These are phyloP conservation scores for Meta bourneti DNA, from an alignment of 2,888 invertebrate genomes.

Conservation along the genomic window DNA sequence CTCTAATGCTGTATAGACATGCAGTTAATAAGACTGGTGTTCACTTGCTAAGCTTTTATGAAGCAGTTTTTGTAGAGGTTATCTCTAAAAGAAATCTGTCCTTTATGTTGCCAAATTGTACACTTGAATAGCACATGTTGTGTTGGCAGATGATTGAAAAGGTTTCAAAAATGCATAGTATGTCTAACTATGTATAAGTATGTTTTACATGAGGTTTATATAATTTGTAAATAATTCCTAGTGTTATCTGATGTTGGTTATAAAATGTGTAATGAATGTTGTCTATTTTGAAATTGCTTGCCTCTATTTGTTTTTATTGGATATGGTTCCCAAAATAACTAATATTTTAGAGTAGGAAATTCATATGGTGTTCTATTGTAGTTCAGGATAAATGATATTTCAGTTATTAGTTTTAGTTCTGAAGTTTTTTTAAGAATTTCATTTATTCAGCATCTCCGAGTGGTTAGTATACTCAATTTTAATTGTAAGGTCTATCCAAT, in stretches of 20 bases:
- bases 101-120: no score
- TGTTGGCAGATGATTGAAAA: no score
- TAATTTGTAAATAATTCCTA: not conserved
- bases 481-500: not conserved
- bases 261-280: not conserved
- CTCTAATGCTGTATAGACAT: not conserved
- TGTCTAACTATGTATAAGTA: no score
- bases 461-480: not conserved
- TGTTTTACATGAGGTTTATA: not conserved
- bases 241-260: not conserved
- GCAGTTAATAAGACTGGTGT: not conserved
- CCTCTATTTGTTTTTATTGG: not conserved
- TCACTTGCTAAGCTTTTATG: not conserved
- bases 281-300: not conserved
- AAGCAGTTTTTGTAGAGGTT: not conserved
- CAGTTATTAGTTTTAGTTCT: not conserved
- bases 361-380: not conserved
- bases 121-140: no score
- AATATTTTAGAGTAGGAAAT: not conserved
- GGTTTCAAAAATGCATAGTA: no score
- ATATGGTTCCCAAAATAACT: not conserved
- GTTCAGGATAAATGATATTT: not conserved
- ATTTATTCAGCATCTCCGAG: not conserved
- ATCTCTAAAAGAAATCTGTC: not conserved
- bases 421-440: not conserved